These are phyloP conservation scores for Percopsis transmontana DNA, from an alignment of 2,113 vertebrate genomes.

Conservation along the genomic window DNA sequence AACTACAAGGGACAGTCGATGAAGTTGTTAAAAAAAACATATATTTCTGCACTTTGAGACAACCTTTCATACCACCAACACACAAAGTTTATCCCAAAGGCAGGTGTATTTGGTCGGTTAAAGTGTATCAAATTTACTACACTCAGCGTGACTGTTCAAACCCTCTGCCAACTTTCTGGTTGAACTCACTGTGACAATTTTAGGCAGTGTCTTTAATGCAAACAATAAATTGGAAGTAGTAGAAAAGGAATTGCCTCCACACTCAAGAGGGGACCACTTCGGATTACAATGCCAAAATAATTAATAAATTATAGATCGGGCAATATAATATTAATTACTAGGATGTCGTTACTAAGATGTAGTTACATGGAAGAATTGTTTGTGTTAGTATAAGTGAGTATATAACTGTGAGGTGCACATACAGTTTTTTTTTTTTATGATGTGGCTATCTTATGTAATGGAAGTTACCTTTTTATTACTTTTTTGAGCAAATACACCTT, in stretches of 20 bases:
- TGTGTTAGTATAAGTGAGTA: too few relatives aligned
- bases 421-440: not conserved
- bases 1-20: too few relatives aligned
- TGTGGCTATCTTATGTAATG: too few relatives aligned
- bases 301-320: not conserved
- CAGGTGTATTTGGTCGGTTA: too few relatives aligned
- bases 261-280: not conserved
- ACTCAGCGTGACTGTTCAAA: slow-evolving; percentile 53
- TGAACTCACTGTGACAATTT: slow-evolving; percentile 15
- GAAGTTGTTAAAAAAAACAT: too few relatives aligned
- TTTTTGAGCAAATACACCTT: too few relatives aligned
- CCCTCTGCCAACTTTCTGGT: slow-evolving; percentile 45
- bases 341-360: not conserved
- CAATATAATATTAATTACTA: not conserved
- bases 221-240: not conserved
- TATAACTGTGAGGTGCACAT: too few relatives aligned
- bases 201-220: not conserved
- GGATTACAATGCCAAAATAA: not conserved
- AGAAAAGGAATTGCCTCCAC: not conserved
- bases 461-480: too few relatives aligned
- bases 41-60: too few relatives aligned
- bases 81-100: too few relatives aligned
- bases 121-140: slow-evolving; percentile 65
- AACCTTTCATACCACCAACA: too few relatives aligned
- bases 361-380: not conserved